Evolutionary conservation across 2,888 invertebrate genomes (phyloP).

Genomic region (Tipula helvola): DNA sequence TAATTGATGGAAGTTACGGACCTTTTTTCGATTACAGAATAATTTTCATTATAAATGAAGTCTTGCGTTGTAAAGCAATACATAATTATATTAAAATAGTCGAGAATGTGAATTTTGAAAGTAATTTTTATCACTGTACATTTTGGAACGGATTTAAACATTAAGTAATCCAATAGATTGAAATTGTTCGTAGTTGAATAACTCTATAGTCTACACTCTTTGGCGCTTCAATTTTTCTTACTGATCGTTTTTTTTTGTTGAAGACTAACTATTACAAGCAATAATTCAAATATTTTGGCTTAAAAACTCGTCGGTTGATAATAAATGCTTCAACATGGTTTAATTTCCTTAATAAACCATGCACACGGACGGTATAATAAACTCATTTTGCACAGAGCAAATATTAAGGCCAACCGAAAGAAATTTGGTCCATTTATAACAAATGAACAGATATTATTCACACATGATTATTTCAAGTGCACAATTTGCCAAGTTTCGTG

Average conservation of each 20-base stretch:
- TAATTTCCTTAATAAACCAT: not conserved
- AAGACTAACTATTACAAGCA: not conserved
- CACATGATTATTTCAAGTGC: not conserved
- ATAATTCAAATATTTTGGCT: not conserved
- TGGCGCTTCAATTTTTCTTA: not conserved
- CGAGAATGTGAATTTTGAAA: no score
- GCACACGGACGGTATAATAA: not conserved
- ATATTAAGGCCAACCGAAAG: not conserved
- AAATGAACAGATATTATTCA: not conserved
- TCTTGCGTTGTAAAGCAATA: no score
- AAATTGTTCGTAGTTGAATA: no score
- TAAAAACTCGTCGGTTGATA: not conserved
- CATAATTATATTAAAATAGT: no score
- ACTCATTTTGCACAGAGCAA: not conserved
- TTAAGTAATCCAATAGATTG: no score
- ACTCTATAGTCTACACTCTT: not conserved
- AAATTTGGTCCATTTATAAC: not conserved
- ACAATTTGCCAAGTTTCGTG: not conserved
- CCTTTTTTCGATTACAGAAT: no score
- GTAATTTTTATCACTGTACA: no score
- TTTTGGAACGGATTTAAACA: no score
- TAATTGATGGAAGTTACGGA: no score
- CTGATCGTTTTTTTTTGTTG: not conserved
- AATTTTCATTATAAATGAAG: no score
- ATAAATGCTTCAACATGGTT: not conserved